Evolutionary conservation across 2,888 invertebrate genomes (phyloP).

Genomic region (Acrobasis suavella): DNA sequence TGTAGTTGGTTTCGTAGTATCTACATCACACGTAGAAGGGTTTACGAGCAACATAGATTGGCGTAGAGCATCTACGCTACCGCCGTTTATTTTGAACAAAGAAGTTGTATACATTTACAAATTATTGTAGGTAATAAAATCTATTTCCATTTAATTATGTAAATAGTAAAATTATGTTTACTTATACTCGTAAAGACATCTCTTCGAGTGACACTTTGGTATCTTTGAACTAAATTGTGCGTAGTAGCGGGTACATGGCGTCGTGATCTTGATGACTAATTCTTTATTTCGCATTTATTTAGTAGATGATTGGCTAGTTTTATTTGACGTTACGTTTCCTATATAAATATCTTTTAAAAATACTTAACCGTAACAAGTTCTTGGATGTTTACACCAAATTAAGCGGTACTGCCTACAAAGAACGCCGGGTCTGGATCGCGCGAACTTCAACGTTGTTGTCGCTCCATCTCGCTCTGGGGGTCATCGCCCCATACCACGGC

Average conservation of each 20-base stretch:
- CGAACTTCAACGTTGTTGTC: constrained; percentile 81
- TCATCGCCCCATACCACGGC: constrained; percentile 71
- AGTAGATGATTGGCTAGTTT: no score
- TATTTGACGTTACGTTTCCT: no score
- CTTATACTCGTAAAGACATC: no score
- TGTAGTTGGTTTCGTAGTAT: no score
- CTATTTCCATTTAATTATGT: not conserved
- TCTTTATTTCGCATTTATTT: no score
- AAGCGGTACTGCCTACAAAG: constrained; percentile 3
- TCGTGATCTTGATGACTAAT: no score
- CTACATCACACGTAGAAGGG: not conserved
- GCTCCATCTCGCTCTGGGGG: constrained; percentile 74
- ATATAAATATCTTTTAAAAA: no score
- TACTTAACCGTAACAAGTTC: not conserved
- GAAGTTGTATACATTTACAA: not conserved
- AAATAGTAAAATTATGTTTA: no score
- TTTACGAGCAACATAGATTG: not conserved
- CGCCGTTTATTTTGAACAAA: not conserved
- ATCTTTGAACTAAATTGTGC: no score
- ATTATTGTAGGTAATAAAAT: not conserved
- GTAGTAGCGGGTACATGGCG: no score
- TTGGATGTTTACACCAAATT: not conserved
- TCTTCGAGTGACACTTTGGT: no score
- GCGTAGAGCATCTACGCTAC: not conserved
- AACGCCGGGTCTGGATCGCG: constrained; percentile 41